These are phyloP conservation scores for Parelbella ahira DNA, from an alignment of 2,888 invertebrate genomes.

Conservation along the genomic window DNA sequence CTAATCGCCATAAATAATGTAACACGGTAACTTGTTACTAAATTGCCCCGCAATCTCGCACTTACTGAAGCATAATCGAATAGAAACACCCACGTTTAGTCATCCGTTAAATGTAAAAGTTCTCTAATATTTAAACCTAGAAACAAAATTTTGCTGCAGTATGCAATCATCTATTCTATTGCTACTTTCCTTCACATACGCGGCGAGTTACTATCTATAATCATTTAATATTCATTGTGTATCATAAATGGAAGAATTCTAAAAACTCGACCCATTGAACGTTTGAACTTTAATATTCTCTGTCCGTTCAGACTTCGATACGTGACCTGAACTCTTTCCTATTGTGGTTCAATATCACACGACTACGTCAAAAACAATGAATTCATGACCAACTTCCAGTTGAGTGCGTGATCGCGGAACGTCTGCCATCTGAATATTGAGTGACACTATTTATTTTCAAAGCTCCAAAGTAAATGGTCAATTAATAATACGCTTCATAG, in stretches of 20 bases:
- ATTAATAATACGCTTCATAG: conserved; percentile 23
- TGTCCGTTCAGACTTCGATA: conserved; percentile 52
- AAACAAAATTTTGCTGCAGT: no score
- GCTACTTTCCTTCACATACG: conserved; percentile 4
- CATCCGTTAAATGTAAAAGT: no score
- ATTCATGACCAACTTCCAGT: conserved; percentile 65
- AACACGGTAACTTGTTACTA: conserved; percentile 24
- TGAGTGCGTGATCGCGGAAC: conserved; percentile 24
- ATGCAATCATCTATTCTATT: conserved; percentile 10
- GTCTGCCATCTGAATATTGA: conserved; percentile 32
- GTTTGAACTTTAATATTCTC: conserved; percentile 65
- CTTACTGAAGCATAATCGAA: conserved; percentile 10
- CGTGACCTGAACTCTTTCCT: conserved; percentile 75
- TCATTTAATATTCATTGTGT: conserved; percentile 40
- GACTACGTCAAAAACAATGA: conserved; percentile 72
- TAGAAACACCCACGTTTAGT: no score
- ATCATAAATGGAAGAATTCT: conserved; percentile 54
- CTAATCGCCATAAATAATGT: conserved; percentile 25
- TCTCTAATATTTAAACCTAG: no score
- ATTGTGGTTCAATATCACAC: conserved; percentile 72
- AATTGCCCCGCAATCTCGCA: conserved; percentile 21
- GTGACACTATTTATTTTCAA: conserved; percentile 44
- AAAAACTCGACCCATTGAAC: conserved; percentile 64
- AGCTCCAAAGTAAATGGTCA: conserved; percentile 33
- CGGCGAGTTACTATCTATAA: conserved; percentile 31